Evolutionary conservation across 2,113 vertebrate species (phyloP).

Genomic region (Rhinoderma darwinii): DNA sequence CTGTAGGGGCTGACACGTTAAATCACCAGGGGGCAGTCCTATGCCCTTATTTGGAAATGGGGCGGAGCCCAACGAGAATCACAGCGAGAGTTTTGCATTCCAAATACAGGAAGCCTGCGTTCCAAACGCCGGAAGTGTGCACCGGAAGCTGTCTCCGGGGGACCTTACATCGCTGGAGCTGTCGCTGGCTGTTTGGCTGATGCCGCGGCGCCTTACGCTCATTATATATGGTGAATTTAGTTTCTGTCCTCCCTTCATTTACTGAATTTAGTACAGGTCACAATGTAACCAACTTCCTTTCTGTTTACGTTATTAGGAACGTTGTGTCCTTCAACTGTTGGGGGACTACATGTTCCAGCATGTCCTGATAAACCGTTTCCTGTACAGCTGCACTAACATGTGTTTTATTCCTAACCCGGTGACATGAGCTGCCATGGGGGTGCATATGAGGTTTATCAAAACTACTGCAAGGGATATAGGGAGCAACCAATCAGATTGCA

Average conservation of each 20-base stretch:
- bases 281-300: not conserved
- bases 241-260: not conserved
- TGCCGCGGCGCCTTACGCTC: not conserved
- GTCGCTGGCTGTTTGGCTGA: not conserved
- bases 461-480: not conserved
- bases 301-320: not conserved
- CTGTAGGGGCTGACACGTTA: too few species aligned
- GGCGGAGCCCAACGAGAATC: not conserved
- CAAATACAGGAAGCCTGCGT: conserved; percentile 40
- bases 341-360: not conserved
- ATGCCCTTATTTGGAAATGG: not conserved
- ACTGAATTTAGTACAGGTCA: not conserved
- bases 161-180: not conserved
- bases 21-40: not conserved
- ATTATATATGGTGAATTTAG: conserved; percentile 6
- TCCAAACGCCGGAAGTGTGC: conserved; percentile 32
- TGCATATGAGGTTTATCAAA: not conserved
- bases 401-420: too few species aligned
- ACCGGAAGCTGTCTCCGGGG: not conserved
- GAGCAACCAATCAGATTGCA: not conserved
- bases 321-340: not conserved
- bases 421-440: not conserved
- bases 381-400: not conserved
- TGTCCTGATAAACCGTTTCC: not conserved
- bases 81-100: not conserved